Evolutionary conservation across 1,140 invertebrate species (phyloP).

Genomic region (Maconellicoccus hirsutus): DNA sequence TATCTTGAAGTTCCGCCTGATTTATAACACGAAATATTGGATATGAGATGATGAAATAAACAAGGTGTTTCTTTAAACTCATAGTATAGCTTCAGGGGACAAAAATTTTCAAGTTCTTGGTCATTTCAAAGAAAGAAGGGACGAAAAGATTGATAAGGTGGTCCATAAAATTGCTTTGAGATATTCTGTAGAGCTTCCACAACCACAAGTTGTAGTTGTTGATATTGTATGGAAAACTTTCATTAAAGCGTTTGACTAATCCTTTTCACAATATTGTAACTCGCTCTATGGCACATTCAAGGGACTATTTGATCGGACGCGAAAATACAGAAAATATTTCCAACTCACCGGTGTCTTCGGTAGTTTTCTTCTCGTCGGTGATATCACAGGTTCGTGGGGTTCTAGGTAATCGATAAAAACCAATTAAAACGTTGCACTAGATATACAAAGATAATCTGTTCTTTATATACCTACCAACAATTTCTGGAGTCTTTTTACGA

Average conservation of each 20-base stretch:
- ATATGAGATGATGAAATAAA: neutral
- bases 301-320: neutral
- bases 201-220: too few species aligned
- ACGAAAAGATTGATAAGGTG: too few species aligned
- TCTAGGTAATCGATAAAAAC: neutral
- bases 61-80: too few species aligned
- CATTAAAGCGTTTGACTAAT: too few species aligned
- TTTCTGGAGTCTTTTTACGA: neutral
- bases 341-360: constrained; percentile 80
- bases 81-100: too few species aligned
- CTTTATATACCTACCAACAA: neutral
- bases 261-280: neutral
- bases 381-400: constrained; percentile 32
- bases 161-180: too few species aligned
- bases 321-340: neutral
- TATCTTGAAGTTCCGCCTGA: constrained; percentile 13
- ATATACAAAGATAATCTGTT: too few species aligned
- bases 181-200: too few species aligned
- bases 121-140: too few species aligned
- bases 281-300: neutral
- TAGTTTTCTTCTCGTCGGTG: constrained; percentile 78
- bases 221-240: too few species aligned
- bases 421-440: neutral
- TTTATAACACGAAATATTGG: neutral
- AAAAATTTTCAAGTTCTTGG: too few species aligned